Percentiles rank a stretch among this genome's conserved stretches.
These are phyloP conservation scores for Phortica variegata DNA, from an alignment of 1,140 invertebrate genomes.

Conservation along the genomic window DNA sequence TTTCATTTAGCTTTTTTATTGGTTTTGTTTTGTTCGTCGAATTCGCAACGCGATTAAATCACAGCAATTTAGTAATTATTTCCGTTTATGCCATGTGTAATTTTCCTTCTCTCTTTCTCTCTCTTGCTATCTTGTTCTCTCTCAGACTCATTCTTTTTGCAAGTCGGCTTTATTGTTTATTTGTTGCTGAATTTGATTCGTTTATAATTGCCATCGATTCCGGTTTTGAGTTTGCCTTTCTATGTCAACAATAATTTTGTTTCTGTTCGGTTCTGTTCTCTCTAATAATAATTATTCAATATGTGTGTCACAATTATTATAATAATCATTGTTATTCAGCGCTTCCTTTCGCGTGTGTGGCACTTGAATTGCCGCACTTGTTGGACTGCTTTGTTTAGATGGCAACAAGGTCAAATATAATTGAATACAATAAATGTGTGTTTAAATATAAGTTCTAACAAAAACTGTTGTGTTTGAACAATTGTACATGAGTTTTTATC, in stretches of 20 bases:
- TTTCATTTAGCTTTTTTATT: constrained; percentile 4
- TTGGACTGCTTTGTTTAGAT: too few species aligned
- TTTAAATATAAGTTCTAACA: constrained; percentile 21
- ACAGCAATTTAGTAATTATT: constrained; percentile 33
- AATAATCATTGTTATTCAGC: constrained; percentile 24
- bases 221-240: constrained; percentile 31
- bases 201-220: constrained; percentile 11
- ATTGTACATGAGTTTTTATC: constrained; percentile 45
- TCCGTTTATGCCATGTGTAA: constrained; percentile 17
- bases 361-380: too few species aligned
- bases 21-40: constrained; percentile 40
- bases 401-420: constrained; percentile 51
- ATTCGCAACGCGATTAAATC: constrained; percentile 24
- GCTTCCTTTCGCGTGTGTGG: constrained; percentile 48
- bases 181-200: neutral
- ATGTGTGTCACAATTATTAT: constrained; percentile 24
- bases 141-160: constrained; percentile 17
- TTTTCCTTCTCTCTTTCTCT: constrained; percentile 5
- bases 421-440: constrained; percentile 28
- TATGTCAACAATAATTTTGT: constrained; percentile 22
- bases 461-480: constrained; percentile 36
- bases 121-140: constrained; percentile 21
- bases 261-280: too few species aligned
- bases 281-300: too few species aligned
- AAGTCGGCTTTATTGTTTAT: constrained; percentile 32